These are phyloP conservation scores for Dendrolimus pini DNA, from an alignment of 2,888 invertebrate genomes.

Conservation along the genomic window DNA sequence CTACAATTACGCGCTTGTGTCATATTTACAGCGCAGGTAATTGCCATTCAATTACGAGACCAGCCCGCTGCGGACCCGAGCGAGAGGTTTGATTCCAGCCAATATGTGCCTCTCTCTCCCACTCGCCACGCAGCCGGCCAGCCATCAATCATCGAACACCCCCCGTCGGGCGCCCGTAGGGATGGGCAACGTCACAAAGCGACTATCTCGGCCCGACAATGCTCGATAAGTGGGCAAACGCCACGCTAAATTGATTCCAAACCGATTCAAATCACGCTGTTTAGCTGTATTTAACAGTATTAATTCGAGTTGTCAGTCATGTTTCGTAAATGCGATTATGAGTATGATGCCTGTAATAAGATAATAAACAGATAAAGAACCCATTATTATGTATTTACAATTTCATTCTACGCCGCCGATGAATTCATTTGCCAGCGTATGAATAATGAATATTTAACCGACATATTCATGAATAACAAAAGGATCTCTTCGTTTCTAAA, in stretches of 20 bases:
- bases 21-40: conserved; percentile 78
- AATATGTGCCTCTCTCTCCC: conserved; percentile 34
- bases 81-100: conserved; percentile 31
- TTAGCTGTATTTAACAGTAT: conserved; percentile 37
- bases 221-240: conserved; percentile 70
- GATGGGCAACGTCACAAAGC: conserved; percentile 68
- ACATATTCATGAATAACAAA: not conserved
- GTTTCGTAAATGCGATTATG: not conserved
- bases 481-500: conserved; percentile 7
- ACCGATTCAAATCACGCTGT: conserved; percentile 45
- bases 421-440: not conserved
- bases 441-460: not conserved
- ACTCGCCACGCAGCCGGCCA: conserved; percentile 53
- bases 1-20: conserved; percentile 76
- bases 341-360: not conserved
- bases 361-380: not conserved
- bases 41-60: conserved; percentile 75
- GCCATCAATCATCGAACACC: conserved; percentile 73
- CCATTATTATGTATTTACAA: not conserved
- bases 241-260: conserved; percentile 66
- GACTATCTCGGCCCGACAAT: conserved; percentile 58
- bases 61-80: conserved; percentile 53
- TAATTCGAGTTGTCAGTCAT: conserved; percentile 22
- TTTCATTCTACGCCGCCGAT: not conserved
- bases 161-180: conserved; percentile 66